These are phyloP conservation scores for Eumeta japonica DNA, from an alignment of 1,140 invertebrate species.

Conservation along the genomic window DNA sequence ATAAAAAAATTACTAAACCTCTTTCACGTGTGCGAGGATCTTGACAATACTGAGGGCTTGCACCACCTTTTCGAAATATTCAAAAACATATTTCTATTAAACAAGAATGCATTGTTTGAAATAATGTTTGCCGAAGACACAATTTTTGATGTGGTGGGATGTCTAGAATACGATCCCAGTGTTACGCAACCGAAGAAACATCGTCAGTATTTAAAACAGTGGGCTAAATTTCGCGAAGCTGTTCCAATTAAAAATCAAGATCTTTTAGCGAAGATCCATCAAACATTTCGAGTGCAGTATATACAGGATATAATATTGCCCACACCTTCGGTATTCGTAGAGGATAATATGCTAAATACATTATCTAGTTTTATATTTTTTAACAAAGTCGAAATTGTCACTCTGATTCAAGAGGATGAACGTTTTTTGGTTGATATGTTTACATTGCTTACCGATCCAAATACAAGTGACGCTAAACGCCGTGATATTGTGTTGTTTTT, in stretches of 20 bases:
- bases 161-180: slow-evolving; percentile 95
- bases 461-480: slow-evolving; percentile 80
- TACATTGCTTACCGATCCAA: slow-evolving; percentile 85
- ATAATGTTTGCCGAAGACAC: slow-evolving; percentile 95
- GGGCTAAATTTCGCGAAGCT: slow-evolving; percentile 90
- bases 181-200: slow-evolving; percentile 83
- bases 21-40: slow-evolving; percentile 96
- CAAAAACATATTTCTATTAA: slow-evolving; percentile 97
- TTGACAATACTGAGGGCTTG: slow-evolving; percentile 91
- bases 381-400: slow-evolving; percentile 99
- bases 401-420: slow-evolving; percentile 96
- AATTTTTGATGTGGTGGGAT: slow-evolving; percentile 97
- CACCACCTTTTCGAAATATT: slow-evolving; percentile 98
- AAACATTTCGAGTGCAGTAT: slow-evolving; percentile 99
- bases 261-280: slow-evolving; percentile 96
- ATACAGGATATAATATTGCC: slow-evolving; percentile 99
- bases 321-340: slow-evolving; percentile 97
- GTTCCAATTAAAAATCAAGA: slow-evolving; percentile 95
- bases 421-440: slow-evolving; percentile 94
- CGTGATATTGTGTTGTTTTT: slow-evolving; percentile 95
- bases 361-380: slow-evolving; percentile 99
- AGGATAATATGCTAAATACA: slow-evolving; percentile 97
- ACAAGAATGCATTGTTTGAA: slow-evolving; percentile 96
- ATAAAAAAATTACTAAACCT: slow-evolving; percentile 93
- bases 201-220: slow-evolving; percentile 90